Evolutionary conservation across 2,113 vertebrate genomes (phyloP).

Genomic region (Archocentrus centrarchus): DNA sequence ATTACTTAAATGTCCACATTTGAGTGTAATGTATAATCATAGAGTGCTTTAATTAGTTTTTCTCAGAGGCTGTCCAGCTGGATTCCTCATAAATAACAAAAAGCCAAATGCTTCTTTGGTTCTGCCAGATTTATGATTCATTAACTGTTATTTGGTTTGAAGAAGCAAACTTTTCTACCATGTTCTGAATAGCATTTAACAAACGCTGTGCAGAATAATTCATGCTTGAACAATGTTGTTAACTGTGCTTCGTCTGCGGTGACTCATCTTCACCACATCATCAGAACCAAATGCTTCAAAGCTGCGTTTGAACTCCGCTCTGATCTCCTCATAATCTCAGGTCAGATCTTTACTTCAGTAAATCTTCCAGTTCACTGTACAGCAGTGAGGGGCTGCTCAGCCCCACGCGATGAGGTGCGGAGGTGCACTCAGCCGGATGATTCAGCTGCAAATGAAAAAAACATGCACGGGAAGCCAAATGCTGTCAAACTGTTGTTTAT

Average conservation of each 20-base stretch:
- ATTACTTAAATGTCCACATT: background rate
- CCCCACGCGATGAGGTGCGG: background rate
- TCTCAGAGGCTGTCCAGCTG: background rate
- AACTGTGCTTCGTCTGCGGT: background rate
- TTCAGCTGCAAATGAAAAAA: background rate
- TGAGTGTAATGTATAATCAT: background rate
- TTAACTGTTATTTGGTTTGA: background rate
- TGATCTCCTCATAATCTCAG: background rate
- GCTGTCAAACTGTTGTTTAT: background rate
- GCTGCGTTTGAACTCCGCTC: slow-evolving; percentile 22
- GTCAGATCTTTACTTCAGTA: background rate
- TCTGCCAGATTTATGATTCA: too few relatives aligned
- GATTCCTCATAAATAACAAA: fast-evolving
- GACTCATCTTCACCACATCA: slow-evolving; percentile 18
- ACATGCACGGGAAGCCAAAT: background rate
- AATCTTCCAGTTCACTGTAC: background rate
- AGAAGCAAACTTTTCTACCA: background rate
- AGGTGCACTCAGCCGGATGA: background rate
- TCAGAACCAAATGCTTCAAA: slow-evolving; percentile 22
- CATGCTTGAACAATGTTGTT: background rate
- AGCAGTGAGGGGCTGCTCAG: background rate
- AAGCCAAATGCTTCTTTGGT: background rate
- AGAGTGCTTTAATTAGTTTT: fast-evolving
- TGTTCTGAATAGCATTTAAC: background rate
- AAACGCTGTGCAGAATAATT: background rate